Evolutionary conservation across 1,140 invertebrate genomes (phyloP).

Genomic region (Cheumatopsyche charites): DNA sequence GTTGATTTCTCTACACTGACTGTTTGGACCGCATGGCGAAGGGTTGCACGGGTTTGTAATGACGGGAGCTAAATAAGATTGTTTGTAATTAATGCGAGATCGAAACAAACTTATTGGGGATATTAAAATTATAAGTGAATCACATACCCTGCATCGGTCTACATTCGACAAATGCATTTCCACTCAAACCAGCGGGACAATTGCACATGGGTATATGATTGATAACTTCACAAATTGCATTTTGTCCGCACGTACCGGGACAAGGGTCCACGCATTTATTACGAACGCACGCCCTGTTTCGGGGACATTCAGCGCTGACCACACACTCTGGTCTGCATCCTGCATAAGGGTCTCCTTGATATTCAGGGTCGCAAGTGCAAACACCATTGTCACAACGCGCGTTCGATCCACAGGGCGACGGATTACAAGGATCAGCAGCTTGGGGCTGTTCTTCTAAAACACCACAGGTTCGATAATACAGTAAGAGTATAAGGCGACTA

Average conservation of each 20-base stretch:
- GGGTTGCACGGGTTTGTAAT: conserved; percentile 62
- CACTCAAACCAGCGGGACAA: conserved; percentile 70
- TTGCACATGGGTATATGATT: conserved; percentile 79
- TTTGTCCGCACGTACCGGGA: conserved; percentile 75
- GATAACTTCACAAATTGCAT: conserved; percentile 76
- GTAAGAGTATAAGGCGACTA: not conserved
- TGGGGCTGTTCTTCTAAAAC: conserved; percentile 51
- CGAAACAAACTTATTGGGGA: not conserved
- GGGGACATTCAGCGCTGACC: conserved; percentile 80
- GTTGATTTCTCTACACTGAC: conserved; percentile 66
- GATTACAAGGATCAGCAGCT: conserved; percentile 63
- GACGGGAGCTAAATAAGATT: conserved; percentile 47
- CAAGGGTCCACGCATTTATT: conserved; percentile 80
- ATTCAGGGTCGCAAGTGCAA: conserved; percentile 69
- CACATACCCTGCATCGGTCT: conserved; percentile 56
- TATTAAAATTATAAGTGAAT: no score
- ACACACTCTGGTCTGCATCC: conserved; percentile 84
- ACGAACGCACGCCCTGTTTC: conserved; percentile 74
- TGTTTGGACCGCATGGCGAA: conserved; percentile 69
- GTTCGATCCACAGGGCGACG: conserved; percentile 68
- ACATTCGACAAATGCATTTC: conserved; percentile 80
- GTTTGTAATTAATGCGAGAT: not conserved
- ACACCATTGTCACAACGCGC: conserved; percentile 61
- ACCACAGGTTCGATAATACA: conserved; percentile 35
- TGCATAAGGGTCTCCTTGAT: conserved; percentile 69